phyloP scores from a whole-genome alignment of 35 echinoderm and acorn worm species.

The Apostichopus californicus region DNA sequence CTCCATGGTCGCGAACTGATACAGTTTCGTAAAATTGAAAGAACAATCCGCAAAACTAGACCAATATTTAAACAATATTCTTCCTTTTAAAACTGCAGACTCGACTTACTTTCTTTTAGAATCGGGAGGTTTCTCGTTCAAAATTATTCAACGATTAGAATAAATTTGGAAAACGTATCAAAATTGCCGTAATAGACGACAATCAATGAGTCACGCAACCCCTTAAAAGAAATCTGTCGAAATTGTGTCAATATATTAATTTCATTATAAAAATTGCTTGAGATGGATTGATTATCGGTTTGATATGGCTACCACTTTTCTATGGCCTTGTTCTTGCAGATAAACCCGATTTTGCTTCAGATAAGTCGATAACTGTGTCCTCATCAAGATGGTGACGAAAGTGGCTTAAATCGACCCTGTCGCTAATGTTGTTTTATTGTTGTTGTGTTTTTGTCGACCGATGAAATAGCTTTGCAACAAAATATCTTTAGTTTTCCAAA shows the following conservation, averaged over 20 bases:
- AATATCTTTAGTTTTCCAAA: neutral
- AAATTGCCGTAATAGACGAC: no score
- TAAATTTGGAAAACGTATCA: no score
- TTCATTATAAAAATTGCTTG: neutral
- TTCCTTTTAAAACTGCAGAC: neutral
- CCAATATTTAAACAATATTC: neutral
- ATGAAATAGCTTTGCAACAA: neutral
- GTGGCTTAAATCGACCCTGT: neutral
- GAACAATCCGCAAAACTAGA: neutral
- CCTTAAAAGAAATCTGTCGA: neutral
- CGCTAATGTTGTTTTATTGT: neutral
- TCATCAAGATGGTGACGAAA: neutral
- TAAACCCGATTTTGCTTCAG: neutral
- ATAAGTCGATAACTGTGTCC: neutral
- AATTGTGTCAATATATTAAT: neutral
- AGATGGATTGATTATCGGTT: neutral
- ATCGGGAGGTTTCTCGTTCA: neutral
- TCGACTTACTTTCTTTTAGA: neutral
- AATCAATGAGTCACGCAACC: neutral
- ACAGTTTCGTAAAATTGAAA: neutral
- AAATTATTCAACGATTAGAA: neutral
- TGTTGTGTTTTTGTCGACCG: neutral
- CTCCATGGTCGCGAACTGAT: constrained; percentile 20
- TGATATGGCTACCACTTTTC: neutral
- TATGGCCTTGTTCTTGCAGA: neutral